Conservation (phyloP, 2,113 vertebrate species). For the Ammospiza nelsoni region DNA sequence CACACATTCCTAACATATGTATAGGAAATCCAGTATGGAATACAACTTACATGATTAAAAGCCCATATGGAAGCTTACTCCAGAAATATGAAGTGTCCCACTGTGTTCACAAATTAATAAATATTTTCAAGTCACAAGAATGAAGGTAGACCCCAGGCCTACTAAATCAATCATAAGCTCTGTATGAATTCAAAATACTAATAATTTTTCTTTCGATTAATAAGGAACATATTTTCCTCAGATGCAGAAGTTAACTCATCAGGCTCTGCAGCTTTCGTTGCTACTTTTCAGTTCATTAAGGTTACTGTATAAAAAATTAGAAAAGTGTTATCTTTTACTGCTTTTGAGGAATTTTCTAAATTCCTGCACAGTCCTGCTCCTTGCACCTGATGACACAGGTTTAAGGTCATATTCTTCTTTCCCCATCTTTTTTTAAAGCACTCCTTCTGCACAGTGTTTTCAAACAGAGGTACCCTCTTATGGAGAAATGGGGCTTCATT, state of each 20-base stretch:
- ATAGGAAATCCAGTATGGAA: neutral
- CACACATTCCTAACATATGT: neutral
- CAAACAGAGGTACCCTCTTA: neutral
- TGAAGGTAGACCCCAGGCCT: neutral
- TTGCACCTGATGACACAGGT: neutral
- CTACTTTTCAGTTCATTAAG: neutral
- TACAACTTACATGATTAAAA: neutral
- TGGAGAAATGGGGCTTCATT: neutral
- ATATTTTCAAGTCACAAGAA: neutral
- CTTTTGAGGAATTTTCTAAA: slow-evolving; percentile 15
- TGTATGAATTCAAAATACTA: neutral
- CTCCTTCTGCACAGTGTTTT: neutral
- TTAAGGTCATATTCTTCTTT: neutral
- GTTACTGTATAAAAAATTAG: neutral
- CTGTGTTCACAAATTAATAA: neutral
- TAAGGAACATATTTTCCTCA: neutral
- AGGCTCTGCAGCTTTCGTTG: neutral
- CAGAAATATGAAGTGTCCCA: neutral
- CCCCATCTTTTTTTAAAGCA: neutral
- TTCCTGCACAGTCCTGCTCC: neutral
- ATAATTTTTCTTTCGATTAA: neutral
- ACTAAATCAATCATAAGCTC: neutral
- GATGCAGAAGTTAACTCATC: neutral
- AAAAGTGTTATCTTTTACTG: neutral
- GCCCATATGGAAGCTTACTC: neutral